Conservation (phyloP, 1,140 invertebrate species). For the Cyclina sinensis region DNA sequence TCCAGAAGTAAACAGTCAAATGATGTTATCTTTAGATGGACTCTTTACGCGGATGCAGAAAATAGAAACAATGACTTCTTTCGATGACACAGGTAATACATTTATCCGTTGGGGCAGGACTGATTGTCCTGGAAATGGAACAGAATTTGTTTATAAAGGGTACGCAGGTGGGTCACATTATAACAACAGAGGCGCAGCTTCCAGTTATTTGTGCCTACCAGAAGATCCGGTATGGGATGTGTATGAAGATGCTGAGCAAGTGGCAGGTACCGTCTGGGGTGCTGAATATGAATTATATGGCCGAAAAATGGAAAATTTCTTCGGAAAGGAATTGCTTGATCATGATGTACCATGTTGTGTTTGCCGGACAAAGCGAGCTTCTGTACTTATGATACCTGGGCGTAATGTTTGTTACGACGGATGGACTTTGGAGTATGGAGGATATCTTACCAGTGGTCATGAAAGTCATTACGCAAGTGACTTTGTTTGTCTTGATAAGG, state of each 20-base stretch:
- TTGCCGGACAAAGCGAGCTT: conserved; percentile 47
- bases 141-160: conserved; percentile 27
- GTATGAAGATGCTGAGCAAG: background rate
- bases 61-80: background rate
- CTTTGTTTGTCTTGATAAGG: conserved; percentile 53
- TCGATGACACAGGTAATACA: background rate
- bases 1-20: too few species aligned
- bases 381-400: conserved; percentile 59
- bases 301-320: background rate
- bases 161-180: background rate
- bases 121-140: background rate
- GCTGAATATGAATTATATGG: conserved; percentile 11
- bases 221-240: conserved; percentile 13
- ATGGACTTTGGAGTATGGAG: conserved; percentile 63
- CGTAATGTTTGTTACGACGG: conserved; percentile 54
- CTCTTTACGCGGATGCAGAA: too few species aligned
- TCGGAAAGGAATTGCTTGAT: too few species aligned
- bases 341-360: conserved; percentile 66
- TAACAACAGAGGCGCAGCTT: background rate
- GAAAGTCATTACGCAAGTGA: background rate
- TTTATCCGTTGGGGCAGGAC: conserved; percentile 40
- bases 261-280: background rate
- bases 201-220: conserved; percentile 18
- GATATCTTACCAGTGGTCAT: conserved; percentile 30
- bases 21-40: too few species aligned